phyloP scores from a whole-genome alignment of 1,140 invertebrate genomes.

The Leptonema lineaticorne region DNA sequence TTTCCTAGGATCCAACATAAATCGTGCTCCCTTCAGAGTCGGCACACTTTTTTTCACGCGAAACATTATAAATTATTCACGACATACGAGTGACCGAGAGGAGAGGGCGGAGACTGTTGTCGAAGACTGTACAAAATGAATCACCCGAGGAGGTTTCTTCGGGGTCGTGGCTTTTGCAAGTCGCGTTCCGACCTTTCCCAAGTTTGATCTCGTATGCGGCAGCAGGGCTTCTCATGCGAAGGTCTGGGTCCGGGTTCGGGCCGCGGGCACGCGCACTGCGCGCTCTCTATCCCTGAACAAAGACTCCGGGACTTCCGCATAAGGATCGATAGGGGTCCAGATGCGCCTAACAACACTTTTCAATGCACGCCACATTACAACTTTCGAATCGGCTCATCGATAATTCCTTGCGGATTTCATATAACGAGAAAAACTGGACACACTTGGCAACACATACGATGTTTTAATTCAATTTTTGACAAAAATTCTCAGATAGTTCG shows the following conservation, averaged over 20 bases:
- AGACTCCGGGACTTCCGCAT: conserved; percentile 27
- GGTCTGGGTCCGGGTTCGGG: conserved; percentile 5
- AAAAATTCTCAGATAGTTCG: no score
- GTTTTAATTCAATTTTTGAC: no score
- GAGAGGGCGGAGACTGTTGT: background rate
- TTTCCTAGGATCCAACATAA: no score
- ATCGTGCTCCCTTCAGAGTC: no score
- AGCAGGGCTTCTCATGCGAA: background rate
- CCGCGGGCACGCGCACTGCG: conserved; percentile 20
- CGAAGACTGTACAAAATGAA: no score
- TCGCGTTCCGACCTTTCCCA: conserved; percentile 12
- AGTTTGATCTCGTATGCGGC: conserved; percentile 1
- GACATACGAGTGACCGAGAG: background rate
- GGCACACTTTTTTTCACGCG: no score
- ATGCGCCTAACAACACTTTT: background rate
- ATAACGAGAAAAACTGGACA: no score
- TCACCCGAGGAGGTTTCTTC: no score
- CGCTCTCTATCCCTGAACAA: conserved; percentile 11
- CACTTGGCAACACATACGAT: no score
- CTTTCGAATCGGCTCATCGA: background rate
- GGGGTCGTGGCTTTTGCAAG: no score
- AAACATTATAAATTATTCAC: no score
- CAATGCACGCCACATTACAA: background rate
- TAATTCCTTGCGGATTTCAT: no score
- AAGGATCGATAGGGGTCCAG: conserved; percentile 25